Base-by-base conservation (phyloP, 2,113 vertebrate genomes). In the Sorex araneus region DNA sequence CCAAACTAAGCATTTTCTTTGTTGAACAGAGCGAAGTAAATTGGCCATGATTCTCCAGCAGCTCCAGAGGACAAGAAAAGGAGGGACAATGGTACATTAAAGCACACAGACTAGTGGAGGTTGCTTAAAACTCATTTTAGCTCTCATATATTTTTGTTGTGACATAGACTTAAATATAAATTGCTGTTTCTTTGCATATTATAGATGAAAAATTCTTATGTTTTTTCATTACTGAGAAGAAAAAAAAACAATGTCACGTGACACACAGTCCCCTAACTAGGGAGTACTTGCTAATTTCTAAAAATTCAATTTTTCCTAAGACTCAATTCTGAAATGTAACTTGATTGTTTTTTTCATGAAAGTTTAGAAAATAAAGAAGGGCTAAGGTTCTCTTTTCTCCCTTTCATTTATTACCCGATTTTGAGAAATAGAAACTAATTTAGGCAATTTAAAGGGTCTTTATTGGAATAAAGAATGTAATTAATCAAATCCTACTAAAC, bases 1-100 rank as follows among this genome's bases (percentile, higher is more conserved):
- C 25, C 80, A 77, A 76, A 60, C 7, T 1, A 8, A 93, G 27
- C 23, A 76, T 90, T 92, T 93, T 96, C 77, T 92, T 85, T 84
- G 54, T n/a, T 81, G 89, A 84, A 78, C 21, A 47, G 86, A 90
- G 78, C 43, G 86, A 15, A 30, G 7, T 67, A 90, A 77, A 32
- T 36, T 81, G 82, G 43, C 32, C 8, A 2, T 43, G 83, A 63
- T 23, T 54, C 8, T 75, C 0, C 2, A 76, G 73, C 10, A 67
- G 67, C 21, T 64, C 27, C 43, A 12, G 54, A 50, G 66, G 7
- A 57, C 4, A 13, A 8, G 13, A 80, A 57, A 36, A 95, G 10
- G 34, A 80, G 11, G 1, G 47, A 21, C 45, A 15, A 5, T 64
- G 73, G 78, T 45, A 81, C 21, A 32, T 32, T 64, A 77, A n/a